phyloP scores from a whole-genome alignment of 2,888 invertebrate genomes.

The Tetragnatha montana region DNA sequence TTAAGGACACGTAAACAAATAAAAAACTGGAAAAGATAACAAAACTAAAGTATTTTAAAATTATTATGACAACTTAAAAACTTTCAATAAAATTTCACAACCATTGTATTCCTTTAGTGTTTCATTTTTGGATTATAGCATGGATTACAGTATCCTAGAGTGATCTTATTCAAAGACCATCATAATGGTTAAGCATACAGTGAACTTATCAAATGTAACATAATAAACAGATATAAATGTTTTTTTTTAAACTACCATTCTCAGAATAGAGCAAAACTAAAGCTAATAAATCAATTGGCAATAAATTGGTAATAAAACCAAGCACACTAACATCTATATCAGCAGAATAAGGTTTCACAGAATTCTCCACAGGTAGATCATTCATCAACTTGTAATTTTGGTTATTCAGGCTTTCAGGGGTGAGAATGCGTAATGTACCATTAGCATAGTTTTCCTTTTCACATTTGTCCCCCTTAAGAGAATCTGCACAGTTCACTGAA shows the following conservation, averaged over 20 bases:
- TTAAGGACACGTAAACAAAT: too few species aligned
- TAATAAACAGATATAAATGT: not conserved
- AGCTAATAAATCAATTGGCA: not conserved
- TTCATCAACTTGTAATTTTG: conserved; percentile 56
- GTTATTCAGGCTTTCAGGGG: conserved; percentile 44
- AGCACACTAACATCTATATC: conserved; percentile 43
- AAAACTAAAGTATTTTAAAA: too few species aligned
- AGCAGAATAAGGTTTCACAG: conserved; percentile 45
- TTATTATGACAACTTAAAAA: too few species aligned
- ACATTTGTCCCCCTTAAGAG: conserved; percentile 22
- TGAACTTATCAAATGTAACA: not conserved
- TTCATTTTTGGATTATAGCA: too few species aligned
- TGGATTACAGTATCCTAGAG: too few species aligned
- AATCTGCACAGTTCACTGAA: not conserved
- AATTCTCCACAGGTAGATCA: conserved; percentile 14
- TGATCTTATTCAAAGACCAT: too few species aligned
- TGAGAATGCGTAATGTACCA: conserved; percentile 21
- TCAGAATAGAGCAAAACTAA: not conserved
- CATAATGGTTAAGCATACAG: too few species aligned
- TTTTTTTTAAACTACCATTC: not conserved
- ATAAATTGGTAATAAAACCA: not conserved
- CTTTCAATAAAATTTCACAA: too few species aligned
- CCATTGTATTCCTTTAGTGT: too few species aligned
- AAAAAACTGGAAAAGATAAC: too few species aligned
- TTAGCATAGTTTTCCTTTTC: conserved; percentile 47